phyloP scores from a whole-genome alignment of 1,140 invertebrate species.

The Monochamus saltuarius region DNA sequence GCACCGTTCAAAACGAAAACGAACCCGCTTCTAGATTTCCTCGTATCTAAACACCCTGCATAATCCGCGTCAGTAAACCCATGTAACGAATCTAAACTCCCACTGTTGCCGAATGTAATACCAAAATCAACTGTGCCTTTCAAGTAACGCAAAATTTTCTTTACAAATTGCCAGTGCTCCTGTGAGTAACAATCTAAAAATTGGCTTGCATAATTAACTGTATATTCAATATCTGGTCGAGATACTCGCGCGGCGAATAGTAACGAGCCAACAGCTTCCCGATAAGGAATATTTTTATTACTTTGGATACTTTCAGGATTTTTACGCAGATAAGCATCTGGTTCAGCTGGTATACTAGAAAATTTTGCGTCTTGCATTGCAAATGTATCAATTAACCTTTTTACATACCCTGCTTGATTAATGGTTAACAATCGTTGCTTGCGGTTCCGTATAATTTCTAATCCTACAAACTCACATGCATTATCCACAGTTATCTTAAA shows the following conservation, averaged over 20 bases:
- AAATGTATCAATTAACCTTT: slow-evolving; percentile 4
- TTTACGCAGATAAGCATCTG: no score
- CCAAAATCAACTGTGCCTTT: slow-evolving; percentile 48
- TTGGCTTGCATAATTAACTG: slow-evolving; percentile 44
- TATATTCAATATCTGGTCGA: slow-evolving; percentile 52
- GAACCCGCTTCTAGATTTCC: slow-evolving; percentile 45
- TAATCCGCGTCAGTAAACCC: slow-evolving; percentile 49
- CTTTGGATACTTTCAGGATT: neutral
- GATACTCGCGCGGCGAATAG: slow-evolving; percentile 46
- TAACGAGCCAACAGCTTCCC: slow-evolving; percentile 48
- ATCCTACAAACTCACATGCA: slow-evolving; percentile 22
- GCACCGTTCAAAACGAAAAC: slow-evolving; percentile 43
- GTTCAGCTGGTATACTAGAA: no score
- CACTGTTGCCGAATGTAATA: slow-evolving; percentile 25
- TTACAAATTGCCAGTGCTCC: slow-evolving; percentile 45
- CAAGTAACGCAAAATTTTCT: slow-evolving; percentile 51
- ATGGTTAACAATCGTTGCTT: neutral
- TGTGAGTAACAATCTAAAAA: slow-evolving; percentile 32
- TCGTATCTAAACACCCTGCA: slow-evolving; percentile 39
- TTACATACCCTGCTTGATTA: slow-evolving; percentile 1
- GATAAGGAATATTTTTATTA: slow-evolving; percentile 34
- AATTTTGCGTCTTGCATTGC: slow-evolving; percentile 5
- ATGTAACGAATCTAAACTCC: slow-evolving; percentile 9
- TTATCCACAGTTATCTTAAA: no score
- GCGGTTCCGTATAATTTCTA: slow-evolving; percentile 6